Conservation (phyloP, 2,113 vertebrate genomes). For the Cranoglanis bouderius region DNA sequence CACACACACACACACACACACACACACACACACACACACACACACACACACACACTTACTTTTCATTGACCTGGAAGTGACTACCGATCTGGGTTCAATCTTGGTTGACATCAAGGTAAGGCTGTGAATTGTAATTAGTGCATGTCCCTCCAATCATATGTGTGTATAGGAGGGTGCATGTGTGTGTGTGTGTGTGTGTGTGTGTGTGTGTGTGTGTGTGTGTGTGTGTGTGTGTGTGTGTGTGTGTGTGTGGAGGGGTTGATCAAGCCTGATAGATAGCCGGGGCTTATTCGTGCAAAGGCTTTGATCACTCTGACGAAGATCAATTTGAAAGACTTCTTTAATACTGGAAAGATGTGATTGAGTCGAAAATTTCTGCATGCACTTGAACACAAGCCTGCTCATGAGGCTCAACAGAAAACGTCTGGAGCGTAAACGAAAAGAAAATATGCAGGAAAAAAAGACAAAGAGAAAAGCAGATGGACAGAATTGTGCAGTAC, state of each 20-base stretch:
- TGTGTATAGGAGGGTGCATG: too few species aligned
- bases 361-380: conserved; percentile 73
- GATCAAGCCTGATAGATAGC: neutral
- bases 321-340: conserved; percentile 67
- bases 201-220: neutral
- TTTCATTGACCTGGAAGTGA: neutral
- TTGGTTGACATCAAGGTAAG: neutral
- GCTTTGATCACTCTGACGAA: conserved; percentile 37
- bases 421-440: conserved; percentile 65
- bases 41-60: neutral
- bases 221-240: neutral
- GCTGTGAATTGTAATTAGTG: neutral
- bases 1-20: neutral
- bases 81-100: neutral
- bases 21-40: neutral
- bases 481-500: conserved; percentile 62
- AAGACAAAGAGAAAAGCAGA: conserved; percentile 66
- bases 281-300: neutral
- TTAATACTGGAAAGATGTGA: conserved; percentile 72
- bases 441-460: neutral
- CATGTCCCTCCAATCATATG: neutral
- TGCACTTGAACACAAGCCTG: conserved; percentile 68
- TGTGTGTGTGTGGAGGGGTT: neutral
- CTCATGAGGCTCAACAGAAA: conserved; percentile 69
- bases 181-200: neutral